Conservation (phyloP, 2,797 vertebrate genomes). For the Enteromius mattozi region DNA sequence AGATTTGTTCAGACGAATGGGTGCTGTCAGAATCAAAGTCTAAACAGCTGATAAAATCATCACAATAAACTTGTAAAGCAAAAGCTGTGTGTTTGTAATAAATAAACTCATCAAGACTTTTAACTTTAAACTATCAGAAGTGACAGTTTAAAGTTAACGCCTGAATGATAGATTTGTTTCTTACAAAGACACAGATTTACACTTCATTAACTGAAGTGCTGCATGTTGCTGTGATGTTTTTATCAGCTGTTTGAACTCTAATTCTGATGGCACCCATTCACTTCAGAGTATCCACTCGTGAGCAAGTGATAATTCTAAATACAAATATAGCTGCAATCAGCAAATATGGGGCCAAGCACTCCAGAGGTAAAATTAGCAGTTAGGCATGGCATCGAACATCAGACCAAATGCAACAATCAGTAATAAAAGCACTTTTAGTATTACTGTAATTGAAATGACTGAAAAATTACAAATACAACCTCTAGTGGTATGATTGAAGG, state of each 20-base stretch:
- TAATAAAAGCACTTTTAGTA: too few species aligned
- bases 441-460: too few species aligned
- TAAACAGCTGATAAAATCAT: neutral
- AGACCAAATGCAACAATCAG: too few species aligned
- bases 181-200: neutral
- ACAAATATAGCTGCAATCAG: too few species aligned
- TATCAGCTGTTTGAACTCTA: neutral
- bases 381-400: too few species aligned
- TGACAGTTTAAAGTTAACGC: neutral
- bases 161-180: neutral
- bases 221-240: neutral
- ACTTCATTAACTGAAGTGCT: neutral
- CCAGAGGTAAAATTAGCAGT: too few species aligned
- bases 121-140: neutral
- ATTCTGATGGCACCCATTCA: neutral
- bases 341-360: too few species aligned
- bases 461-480: too few species aligned
- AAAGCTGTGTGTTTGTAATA: neutral
- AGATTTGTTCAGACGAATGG: neutral
- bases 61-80: neutral
- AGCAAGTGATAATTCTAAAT: neutral
- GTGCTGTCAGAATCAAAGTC: neutral
- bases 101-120: neutral
- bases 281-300: neutral
- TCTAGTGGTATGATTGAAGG: too few species aligned